Evolutionary conservation across 2,113 vertebrate species (phyloP).

Genomic region (Ahaetulla prasina): DNA sequence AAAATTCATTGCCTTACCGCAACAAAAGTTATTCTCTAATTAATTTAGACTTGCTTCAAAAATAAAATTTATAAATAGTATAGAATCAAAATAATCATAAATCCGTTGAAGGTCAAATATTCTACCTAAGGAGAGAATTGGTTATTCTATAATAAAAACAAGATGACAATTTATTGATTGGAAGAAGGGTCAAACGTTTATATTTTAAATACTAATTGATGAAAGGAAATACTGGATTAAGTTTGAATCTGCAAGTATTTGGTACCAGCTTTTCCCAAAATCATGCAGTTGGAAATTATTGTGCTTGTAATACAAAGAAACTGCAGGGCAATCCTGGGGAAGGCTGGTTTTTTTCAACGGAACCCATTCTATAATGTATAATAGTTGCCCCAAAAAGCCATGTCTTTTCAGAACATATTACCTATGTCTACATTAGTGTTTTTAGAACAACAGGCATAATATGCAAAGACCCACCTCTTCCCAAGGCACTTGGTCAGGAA

Average conservation of each 20-base stretch:
- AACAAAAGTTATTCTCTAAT: constrained; percentile 10
- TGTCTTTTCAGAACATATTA: neutral
- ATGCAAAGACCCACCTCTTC: neutral
- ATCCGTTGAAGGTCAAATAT: neutral
- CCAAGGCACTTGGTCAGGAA: too few relatives aligned
- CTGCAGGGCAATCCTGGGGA: neutral
- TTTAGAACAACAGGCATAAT: neutral
- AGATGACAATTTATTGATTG: neutral
- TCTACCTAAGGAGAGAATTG: neutral
- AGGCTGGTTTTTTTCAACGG: neutral
- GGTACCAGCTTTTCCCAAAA: neutral
- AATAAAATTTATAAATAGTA: constrained; percentile 3
- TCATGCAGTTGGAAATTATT: neutral
- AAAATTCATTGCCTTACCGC: neutral
- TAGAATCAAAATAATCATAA: neutral
- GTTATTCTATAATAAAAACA: neutral
- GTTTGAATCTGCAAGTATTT: neutral
- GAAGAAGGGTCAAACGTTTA: neutral
- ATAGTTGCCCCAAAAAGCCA: neutral
- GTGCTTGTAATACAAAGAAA: neutral
- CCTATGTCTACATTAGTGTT: neutral
- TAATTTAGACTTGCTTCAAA: constrained; percentile 34
- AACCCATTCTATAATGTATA: neutral
- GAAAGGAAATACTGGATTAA: neutral
- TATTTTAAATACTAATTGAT: neutral